Evolutionary conservation across 2,888 invertebrate genomes (phyloP).

Genomic region (Polyommatus icarus): DNA sequence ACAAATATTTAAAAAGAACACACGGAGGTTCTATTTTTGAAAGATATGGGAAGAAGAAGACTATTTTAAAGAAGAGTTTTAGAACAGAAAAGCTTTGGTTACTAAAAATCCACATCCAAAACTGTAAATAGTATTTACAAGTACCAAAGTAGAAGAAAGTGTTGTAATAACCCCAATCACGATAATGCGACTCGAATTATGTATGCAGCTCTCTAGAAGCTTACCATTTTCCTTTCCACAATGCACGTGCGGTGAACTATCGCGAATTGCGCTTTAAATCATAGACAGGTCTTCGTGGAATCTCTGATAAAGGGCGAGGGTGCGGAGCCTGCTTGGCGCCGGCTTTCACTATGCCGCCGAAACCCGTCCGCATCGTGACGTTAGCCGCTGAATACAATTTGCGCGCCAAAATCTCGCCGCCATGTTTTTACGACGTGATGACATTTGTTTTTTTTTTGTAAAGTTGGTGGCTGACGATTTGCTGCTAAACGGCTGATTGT

Average conservation of each 20-base stretch:
- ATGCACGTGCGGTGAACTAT: conserved; percentile 18
- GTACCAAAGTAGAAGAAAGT: background rate
- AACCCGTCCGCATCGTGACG: conserved; percentile 7
- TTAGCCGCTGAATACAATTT: background rate
- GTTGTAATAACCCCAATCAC: conserved; percentile 2
- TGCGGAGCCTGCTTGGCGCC: conserved; percentile 27
- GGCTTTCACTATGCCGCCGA: conserved; percentile 21
- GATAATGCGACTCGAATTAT: conserved; percentile 9
- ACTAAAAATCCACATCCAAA: background rate
- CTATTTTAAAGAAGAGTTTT: background rate
- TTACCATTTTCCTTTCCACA: conserved; percentile 8
- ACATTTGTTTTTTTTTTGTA: background rate
- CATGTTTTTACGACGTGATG: background rate
- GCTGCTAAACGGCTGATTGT: background rate
- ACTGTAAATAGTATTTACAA: background rate
- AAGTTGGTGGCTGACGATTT: background rate
- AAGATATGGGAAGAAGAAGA: no score
- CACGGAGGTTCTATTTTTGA: no score
- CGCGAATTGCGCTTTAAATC: conserved; percentile 21
- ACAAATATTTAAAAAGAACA: background rate
- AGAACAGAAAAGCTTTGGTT: background rate
- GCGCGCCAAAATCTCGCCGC: conserved; percentile 19
- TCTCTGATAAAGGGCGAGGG: conserved; percentile 15
- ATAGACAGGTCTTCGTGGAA: conserved; percentile 22
- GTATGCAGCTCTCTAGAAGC: conserved; percentile 20